Evolutionary conservation across 2,113 vertebrate genomes (phyloP).

Genomic region (Piprites chloris): DNA sequence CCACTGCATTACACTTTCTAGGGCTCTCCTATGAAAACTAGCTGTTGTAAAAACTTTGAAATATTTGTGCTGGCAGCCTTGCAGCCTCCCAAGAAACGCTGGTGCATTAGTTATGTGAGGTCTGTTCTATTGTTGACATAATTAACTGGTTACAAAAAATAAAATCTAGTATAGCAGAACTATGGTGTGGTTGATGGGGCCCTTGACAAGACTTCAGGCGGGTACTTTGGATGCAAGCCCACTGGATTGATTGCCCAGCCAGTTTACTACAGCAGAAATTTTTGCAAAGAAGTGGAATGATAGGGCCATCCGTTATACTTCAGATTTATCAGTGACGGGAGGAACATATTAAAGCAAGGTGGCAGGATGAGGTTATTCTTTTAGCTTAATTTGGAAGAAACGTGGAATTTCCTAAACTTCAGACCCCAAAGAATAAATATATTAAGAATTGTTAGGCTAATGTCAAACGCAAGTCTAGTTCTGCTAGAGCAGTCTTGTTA

Average conservation of each 20-base stretch:
- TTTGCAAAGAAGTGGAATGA: background rate
- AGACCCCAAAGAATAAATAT: background rate
- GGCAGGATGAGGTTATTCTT: background rate
- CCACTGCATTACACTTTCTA: background rate
- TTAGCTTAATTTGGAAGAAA: background rate
- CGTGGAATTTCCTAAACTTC: background rate
- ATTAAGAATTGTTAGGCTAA: background rate
- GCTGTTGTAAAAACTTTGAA: background rate
- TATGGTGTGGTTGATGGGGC: background rate
- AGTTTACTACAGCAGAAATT: background rate
- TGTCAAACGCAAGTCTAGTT: background rate
- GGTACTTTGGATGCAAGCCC: background rate
- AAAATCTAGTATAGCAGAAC: background rate
- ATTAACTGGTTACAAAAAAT: background rate
- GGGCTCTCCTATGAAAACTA: background rate
- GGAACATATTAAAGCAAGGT: background rate
- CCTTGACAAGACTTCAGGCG: background rate
- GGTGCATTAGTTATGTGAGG: background rate
- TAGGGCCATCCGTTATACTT: background rate
- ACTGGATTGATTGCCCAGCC: background rate
- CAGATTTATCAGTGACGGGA: background rate
- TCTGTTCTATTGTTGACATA: background rate
- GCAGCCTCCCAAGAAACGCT: background rate
- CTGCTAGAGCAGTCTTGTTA: background rate
- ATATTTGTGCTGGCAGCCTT: background rate